Base-by-base conservation (phyloP, 2,113 vertebrate species). In the Silurus asotus region DNA sequence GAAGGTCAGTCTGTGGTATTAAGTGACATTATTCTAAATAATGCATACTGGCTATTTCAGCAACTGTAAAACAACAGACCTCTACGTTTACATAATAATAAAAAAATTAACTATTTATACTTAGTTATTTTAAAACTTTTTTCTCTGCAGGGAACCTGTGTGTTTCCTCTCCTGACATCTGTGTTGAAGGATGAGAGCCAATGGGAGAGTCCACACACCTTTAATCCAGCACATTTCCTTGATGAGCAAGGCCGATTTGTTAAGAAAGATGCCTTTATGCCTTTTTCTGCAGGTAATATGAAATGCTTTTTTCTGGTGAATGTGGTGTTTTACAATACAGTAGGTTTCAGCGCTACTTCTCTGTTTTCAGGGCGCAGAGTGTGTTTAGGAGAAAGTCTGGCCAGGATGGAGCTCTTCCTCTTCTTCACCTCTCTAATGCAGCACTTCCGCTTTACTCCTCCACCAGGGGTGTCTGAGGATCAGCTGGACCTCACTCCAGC, bases 351-450 rank as follows among this genome's bases (percentile, higher is more conserved):
- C 67, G 0, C 15, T 70, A 1, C 75, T 10, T 61, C 53, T 11
- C 14, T 82, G 69, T 72, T 49, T 70, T 3, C 89, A 96, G 96
- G 95, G 3, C 78, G 90, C 7, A 93, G 96, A n/a, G 88, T 67
- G 9, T 96, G 95, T 48, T 88, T 91, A 0, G 95, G 95, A 2
- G 94, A 96, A 82, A 90, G 92, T 82, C 94, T 96, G 88, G 96
- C 95, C 20, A 95, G 90, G 87, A 95, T 93, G 94, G 95, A 96
- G 89, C 89, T 96, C 72, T 96, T 95, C 84, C 92, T 96, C 56
- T 95, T 95, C 89, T 95, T 95, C 84, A 92, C 94, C 70, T 89
- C 92, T 0, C 93, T 96, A 23, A 90, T 96, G 62, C 95, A 96
- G 89, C 92, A 69, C 56, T 96, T 96, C 86, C 92, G 28, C 56